A percentile compares a stretch with the other conserved stretches of the same genome.
Evolutionary conservation across 2,113 vertebrate genomes (phyloP).

Genomic region (Leptodactylus fuscus): DNA sequence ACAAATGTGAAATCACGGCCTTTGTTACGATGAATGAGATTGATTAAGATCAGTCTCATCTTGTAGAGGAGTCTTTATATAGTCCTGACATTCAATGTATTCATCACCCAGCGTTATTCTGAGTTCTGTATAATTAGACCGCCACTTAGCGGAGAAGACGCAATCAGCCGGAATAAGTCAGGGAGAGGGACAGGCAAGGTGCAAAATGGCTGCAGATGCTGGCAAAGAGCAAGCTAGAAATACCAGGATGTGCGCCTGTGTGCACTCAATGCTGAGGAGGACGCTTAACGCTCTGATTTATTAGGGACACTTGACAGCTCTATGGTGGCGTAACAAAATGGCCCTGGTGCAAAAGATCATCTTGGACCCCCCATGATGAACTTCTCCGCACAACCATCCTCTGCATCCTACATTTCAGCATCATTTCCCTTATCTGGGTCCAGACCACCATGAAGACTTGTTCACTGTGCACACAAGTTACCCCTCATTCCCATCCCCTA

Average conservation of each 20-base stretch:
- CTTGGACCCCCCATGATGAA: no score
- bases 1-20: constrained; percentile 36
- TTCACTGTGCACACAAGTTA: no score
- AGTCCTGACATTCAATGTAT: constrained; percentile 48
- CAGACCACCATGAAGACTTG: no score
- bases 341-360: no score
- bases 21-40: constrained; percentile 48
- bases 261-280: not conserved
- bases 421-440: no score
- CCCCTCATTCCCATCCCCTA: no score
- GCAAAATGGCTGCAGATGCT: constrained; percentile 21
- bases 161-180: constrained; percentile 53
- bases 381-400: no score
- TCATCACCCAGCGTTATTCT: constrained; percentile 46
- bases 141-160: constrained; percentile 51
- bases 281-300: not conserved
- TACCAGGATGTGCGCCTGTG: not conserved
- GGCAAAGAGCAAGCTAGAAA: not conserved
- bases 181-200: not conserved
- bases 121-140: constrained; percentile 58
- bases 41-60: constrained; percentile 53
- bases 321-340: no score
- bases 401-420: no score
- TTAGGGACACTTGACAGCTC: no score
- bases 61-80: constrained; percentile 43